A percentile compares a stretch with the other conserved stretches of the same genome.
phyloP scores from a whole-genome alignment of 2,888 invertebrate species.

The Microdon myrmicae region DNA sequence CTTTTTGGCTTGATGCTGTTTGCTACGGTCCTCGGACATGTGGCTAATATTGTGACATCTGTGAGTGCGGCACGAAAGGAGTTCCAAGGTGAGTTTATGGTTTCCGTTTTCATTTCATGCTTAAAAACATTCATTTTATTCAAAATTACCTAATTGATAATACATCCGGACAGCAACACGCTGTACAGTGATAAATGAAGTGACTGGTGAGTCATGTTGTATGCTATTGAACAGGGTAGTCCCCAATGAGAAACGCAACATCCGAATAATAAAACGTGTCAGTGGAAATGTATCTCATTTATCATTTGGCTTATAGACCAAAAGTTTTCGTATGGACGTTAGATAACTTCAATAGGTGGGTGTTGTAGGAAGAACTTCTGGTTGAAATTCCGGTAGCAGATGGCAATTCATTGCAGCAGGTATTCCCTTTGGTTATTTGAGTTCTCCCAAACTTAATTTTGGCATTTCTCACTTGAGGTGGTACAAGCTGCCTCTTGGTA shows the following conservation, averaged over 20 bases:
- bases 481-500: no score
- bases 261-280: constrained; percentile 13
- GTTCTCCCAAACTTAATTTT: no score
- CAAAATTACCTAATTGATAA: no score
- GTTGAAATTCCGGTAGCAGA: no score
- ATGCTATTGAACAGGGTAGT: no score
- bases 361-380: no score
- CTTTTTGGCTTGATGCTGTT: constrained; percentile 94
- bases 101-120: neutral
- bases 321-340: no score
- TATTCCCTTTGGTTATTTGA: no score
- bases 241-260: neutral
- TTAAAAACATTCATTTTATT: neutral
- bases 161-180: constrained; percentile 14
- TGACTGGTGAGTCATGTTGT: constrained; percentile 12
- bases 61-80: constrained; percentile 97
- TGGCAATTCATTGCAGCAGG: no score
- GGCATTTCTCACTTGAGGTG: no score
- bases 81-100: constrained; percentile 84
- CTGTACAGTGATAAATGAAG: constrained; percentile 15
- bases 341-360: no score
- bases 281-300: constrained; percentile 9
- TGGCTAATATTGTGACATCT: constrained; percentile 97
- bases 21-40: constrained; percentile 96
- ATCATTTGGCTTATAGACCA: no score